A percentile compares a stretch with the other conserved stretches of the same genome.
phyloP scores from a whole-genome alignment of 2,888 invertebrate genomes.

The Polydrusus pterygomalis region DNA sequence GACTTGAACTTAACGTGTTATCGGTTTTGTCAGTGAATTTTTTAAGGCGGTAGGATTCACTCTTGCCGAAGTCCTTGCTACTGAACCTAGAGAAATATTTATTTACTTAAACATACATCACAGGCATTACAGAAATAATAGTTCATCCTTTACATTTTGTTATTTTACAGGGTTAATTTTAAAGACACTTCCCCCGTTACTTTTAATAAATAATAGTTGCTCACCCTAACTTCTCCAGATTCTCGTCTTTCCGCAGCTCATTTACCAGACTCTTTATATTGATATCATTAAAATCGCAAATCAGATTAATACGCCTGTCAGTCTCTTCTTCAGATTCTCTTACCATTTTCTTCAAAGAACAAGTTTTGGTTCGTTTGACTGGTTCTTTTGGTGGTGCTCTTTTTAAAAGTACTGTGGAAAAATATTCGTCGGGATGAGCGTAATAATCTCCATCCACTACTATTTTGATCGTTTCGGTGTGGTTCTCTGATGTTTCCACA shows the following conservation, averaged over 20 bases:
- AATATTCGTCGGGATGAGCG: no score
- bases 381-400: not conserved
- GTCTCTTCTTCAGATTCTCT: not conserved
- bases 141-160: no score
- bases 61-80: not conserved
- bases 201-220: no score
- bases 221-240: conserved; percentile 18
- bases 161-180: no score
- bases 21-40: not conserved
- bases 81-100: not conserved
- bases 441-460: no score
- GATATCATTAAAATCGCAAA: not conserved
- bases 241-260: conserved; percentile 10
- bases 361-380: not conserved
- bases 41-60: not conserved
- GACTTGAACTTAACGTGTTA: not conserved
- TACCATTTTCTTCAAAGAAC: no score
- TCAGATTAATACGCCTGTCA: not conserved
- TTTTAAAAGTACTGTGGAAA: no score
- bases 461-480: no score
- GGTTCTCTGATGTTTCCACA: no score
- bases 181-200: no score
- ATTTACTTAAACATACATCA: no score
- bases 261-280: not conserved
- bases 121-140: no score